phyloP scores from a whole-genome alignment of 2,888 invertebrate genomes.

The Scaptomyza caliginosa region DNA sequence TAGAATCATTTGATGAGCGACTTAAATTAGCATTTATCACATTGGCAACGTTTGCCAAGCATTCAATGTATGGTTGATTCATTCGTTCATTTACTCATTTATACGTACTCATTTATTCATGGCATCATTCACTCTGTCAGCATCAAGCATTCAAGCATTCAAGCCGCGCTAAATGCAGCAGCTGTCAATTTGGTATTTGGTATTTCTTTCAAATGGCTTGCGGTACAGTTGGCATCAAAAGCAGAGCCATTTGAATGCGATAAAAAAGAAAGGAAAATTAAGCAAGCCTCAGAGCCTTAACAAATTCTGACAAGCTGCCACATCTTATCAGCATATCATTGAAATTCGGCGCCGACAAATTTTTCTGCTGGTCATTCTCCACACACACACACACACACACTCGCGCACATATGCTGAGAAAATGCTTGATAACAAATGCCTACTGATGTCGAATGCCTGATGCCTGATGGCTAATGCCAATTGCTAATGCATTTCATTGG shows the following conservation, averaged over 20 bases:
- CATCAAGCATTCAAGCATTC: slow-evolving; percentile 5
- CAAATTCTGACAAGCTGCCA: slow-evolving; percentile 37
- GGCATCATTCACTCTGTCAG: slow-evolving; percentile 43
- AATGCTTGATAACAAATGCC: slow-evolving; percentile 11
- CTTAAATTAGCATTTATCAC: slow-evolving; percentile 81
- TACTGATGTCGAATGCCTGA: slow-evolving; percentile 28
- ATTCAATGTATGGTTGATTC: slow-evolving; percentile 13
- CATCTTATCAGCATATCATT: slow-evolving; percentile 60
- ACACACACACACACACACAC: not conserved
- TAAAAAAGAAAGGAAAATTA: slow-evolving; percentile 15
- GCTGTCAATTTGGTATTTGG: slow-evolving; percentile 57
- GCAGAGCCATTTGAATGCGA: not conserved
- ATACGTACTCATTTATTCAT: slow-evolving; percentile 23
- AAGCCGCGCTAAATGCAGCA: slow-evolving; percentile 27
- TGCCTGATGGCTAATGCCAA: slow-evolving; percentile 28
- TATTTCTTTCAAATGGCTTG: slow-evolving; percentile 47
- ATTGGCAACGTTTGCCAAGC: slow-evolving; percentile 56
- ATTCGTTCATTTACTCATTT: slow-evolving; percentile 13
- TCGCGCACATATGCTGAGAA: not conserved
- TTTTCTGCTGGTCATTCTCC: slow-evolving; percentile 68
- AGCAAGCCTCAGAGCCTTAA: not conserved
- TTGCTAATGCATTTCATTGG: slow-evolving; percentile 55
- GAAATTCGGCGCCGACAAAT: slow-evolving; percentile 41
- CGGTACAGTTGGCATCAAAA: slow-evolving; percentile 51
- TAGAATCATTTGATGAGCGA: slow-evolving; percentile 60